phyloP scores from a whole-genome alignment of 2,113 vertebrate genomes.

The Pyxicephalus adspersus region DNA sequence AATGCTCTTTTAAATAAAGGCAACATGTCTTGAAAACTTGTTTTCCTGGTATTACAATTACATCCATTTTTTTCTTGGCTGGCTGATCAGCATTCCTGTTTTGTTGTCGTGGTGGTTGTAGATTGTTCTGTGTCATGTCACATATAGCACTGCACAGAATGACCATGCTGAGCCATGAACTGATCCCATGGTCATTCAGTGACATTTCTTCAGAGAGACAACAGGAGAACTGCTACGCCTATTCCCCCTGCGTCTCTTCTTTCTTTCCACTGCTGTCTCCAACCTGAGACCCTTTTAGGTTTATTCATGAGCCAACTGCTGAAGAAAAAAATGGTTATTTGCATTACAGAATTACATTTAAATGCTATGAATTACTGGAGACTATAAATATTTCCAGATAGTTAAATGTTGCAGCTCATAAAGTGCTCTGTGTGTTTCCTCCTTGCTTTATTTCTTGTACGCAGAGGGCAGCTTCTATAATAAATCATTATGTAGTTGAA shows the following conservation, averaged over 20 bases:
- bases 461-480: conserved; percentile 38
- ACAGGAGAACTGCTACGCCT: conserved; percentile 40
- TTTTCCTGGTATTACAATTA: conserved; percentile 69
- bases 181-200: conserved; percentile 60
- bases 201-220: conserved; percentile 61
- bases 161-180: conserved; percentile 63
- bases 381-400: conserved; percentile 68
- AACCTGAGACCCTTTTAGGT: conserved; percentile 62
- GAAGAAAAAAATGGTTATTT: conserved; percentile 65
- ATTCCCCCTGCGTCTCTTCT: conserved; percentile 62
- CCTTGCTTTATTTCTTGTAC: conserved; percentile 58
- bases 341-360: conserved; percentile 70
- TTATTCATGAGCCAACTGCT: conserved; percentile 72
- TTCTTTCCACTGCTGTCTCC: conserved; percentile 59
- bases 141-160: conserved; percentile 54
- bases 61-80: conserved; percentile 68
- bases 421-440: conserved; percentile 63
- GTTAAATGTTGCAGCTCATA: conserved; percentile 65
- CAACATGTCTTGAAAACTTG: conserved; percentile 65
- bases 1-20: conserved; percentile 37
- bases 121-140: conserved; percentile 64
- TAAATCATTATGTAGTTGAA: conserved; percentile 58
- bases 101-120: conserved; percentile 63
- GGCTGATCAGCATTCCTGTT: conserved; percentile 65
- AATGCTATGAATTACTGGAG: conserved; percentile 71